Evolutionary conservation across 2,888 invertebrate genomes (phyloP).

Genomic region (Clanis bilineata): DNA sequence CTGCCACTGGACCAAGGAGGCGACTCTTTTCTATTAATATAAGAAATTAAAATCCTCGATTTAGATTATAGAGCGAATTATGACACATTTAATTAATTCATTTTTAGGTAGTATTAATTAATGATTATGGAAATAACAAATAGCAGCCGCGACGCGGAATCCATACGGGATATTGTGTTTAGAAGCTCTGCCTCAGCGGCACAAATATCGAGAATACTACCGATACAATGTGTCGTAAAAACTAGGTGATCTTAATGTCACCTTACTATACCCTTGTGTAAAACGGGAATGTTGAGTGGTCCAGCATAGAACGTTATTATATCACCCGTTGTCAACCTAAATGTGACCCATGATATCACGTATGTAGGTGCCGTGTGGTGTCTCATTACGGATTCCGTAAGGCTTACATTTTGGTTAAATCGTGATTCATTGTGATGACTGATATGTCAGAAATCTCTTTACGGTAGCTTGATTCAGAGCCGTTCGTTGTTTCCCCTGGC

Average conservation of each 20-base stretch:
- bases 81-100: too few relatives aligned
- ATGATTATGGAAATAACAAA: too few relatives aligned
- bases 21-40: too few relatives aligned
- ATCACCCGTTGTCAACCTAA: neutral
- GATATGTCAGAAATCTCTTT: neutral
- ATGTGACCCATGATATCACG: neutral
- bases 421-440: too few relatives aligned
- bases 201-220: neutral
- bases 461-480: too few relatives aligned
- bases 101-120: too few relatives aligned
- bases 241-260: constrained; percentile 10
- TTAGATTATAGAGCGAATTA: too few relatives aligned
- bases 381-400: neutral
- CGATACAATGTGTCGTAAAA: constrained; percentile 5
- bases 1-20: too few relatives aligned
- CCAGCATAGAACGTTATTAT: neutral
- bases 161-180: neutral
- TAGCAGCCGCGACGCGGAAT: neutral
- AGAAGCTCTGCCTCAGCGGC: neutral
- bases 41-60: too few relatives aligned
- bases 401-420: neutral
- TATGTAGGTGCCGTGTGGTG: neutral
- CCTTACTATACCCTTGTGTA: constrained; percentile 5
- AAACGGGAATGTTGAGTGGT: constrained; percentile 2
- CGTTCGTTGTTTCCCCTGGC: too few relatives aligned